Evolutionary conservation across 2,888 invertebrate species (phyloP).

Genomic region (Bibio marci): DNA sequence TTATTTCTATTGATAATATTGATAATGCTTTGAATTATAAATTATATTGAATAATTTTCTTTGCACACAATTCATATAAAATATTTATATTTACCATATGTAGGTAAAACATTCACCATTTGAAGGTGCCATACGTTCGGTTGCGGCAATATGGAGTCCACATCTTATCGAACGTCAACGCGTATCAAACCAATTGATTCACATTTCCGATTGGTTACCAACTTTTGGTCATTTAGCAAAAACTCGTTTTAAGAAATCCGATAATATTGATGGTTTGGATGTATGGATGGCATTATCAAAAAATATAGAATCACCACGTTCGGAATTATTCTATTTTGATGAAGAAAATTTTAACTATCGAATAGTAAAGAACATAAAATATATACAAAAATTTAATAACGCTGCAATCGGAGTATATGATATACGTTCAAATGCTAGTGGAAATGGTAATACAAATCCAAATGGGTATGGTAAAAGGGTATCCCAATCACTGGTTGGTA

Average conservation of each 20-base stretch:
- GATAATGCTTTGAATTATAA: no score
- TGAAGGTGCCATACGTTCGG: conserved; percentile 71
- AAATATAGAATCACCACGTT: conserved; percentile 30
- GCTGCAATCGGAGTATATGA: no score
- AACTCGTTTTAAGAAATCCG: conserved; percentile 13
- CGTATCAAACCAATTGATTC: conserved; percentile 47
- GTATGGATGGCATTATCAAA: conserved; percentile 46
- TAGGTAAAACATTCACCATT: conserved; percentile 61
- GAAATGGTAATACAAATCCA: conserved; percentile 19
- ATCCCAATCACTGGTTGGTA: conserved; percentile 10
- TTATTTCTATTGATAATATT: no score
- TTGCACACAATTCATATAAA: background rate
- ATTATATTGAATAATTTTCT: no score
- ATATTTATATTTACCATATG: background rate
- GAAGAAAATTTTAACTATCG: conserved; percentile 37
- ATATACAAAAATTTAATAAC: no score
- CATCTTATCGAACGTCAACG: conserved; percentile 31
- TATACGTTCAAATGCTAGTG: no score
- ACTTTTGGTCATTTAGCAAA: conserved; percentile 28
- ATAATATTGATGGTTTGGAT: conserved; percentile 42
- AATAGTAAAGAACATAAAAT: conserved; percentile 18
- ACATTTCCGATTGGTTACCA: conserved; percentile 71
- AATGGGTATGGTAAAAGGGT: conserved; percentile 16
- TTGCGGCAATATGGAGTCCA: conserved; percentile 61
- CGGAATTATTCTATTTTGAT: conserved; percentile 53